phyloP scores from a whole-genome alignment of 2,888 invertebrate genomes.

The Chymomyza caudatula region DNA sequence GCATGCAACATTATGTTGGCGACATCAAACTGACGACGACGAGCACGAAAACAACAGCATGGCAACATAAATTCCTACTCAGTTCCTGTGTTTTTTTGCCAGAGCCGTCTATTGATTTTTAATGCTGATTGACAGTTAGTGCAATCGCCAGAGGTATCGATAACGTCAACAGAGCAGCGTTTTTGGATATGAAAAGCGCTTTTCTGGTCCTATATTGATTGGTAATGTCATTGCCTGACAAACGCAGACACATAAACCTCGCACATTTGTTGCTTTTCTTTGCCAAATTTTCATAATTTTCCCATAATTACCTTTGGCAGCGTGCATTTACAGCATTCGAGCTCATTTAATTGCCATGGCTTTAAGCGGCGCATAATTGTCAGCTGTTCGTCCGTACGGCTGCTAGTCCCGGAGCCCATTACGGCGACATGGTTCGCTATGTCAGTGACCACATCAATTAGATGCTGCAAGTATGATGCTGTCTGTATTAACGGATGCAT shows the following conservation, averaged over 20 bases:
- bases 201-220: conserved; percentile 30
- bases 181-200: background rate
- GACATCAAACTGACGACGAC: conserved; percentile 23
- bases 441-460: conserved; percentile 54
- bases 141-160: background rate
- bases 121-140: conserved; percentile 66
- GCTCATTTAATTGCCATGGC: conserved; percentile 50
- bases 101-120: conserved; percentile 52
- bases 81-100: conserved; percentile 16
- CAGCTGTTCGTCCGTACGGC: background rate
- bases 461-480: conserved; percentile 27
- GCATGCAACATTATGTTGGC: conserved; percentile 11
- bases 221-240: conserved; percentile 17
- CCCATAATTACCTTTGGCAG: conserved; percentile 23
- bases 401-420: conserved; percentile 14
- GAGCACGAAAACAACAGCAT: background rate
- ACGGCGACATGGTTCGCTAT: conserved; percentile 4
- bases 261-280: background rate
- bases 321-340: conserved; percentile 27
- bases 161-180: background rate
- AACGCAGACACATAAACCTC: background rate
- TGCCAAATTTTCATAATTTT: conserved; percentile 48
- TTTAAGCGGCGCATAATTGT: conserved; percentile 40
- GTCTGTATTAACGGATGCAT: conserved; percentile 35
- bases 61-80: conserved; percentile 30